Percentiles rank a stretch among this genome's conserved stretches.
phyloP scores from a whole-genome alignment of 1,140 invertebrate genomes.

The Listronotus oregonensis region DNA sequence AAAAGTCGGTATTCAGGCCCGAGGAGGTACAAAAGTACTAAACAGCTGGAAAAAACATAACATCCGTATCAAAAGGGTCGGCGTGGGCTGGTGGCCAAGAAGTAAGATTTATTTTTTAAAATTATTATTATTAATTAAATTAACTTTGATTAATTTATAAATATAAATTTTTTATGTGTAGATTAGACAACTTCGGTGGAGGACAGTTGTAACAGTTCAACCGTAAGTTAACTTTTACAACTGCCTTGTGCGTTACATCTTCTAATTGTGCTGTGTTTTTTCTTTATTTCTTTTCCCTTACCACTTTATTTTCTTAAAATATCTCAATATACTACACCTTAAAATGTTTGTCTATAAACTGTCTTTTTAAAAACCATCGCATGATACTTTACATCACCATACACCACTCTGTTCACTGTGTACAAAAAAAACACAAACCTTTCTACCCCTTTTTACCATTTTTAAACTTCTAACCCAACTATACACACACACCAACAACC shows the following conservation, averaged over 20 bases:
- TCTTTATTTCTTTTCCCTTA: slow-evolving; percentile 16
- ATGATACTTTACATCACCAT: no score
- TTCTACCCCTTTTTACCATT: neutral
- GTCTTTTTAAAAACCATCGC: no score
- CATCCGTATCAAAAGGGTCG: slow-evolving; percentile 88
- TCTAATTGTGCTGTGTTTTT: slow-evolving; percentile 23
- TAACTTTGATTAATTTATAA: neutral
- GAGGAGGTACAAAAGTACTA: slow-evolving; percentile 91
- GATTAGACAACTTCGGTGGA: slow-evolving; percentile 22
- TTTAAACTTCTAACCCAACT: slow-evolving; percentile 6
- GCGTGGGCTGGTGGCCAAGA: slow-evolving; percentile 76
- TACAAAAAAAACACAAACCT: no score
- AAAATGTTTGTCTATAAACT: no score
- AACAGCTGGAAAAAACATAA: slow-evolving; percentile 80
- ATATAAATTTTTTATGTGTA: slow-evolving; percentile 13
- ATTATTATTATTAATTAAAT: no score
- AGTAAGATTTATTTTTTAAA: no score
- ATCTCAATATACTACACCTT: neutral
- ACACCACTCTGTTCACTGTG: no score
- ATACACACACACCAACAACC: slow-evolving; percentile 8
- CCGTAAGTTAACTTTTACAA: slow-evolving; percentile 42
- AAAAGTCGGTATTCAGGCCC: slow-evolving; percentile 82
- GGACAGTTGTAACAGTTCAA: slow-evolving; percentile 44
- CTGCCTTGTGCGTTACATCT: slow-evolving; percentile 24
- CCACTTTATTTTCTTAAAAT: neutral